Evolutionary conservation across 2,797 vertebrate species (phyloP).

Genomic region (Siniperca obscura): DNA sequence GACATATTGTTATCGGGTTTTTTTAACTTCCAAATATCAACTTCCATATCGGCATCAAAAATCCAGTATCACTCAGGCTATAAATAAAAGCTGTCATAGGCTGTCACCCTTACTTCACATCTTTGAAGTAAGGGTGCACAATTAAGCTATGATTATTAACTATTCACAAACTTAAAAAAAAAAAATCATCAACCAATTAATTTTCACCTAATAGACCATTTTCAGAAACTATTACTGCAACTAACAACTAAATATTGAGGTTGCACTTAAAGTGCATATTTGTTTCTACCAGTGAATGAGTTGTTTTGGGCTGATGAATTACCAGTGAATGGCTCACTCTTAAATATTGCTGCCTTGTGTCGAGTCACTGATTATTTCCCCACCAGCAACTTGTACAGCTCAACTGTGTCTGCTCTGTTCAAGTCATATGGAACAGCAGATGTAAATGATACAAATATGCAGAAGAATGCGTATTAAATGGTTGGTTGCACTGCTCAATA

Average conservation of each 20-base stretch:
- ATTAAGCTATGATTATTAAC: not conserved
- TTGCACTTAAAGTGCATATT: not conserved
- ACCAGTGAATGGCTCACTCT: not conserved
- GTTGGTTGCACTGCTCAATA: not conserved
- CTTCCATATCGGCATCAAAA: not conserved
- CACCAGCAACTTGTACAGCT: slow-evolving; percentile 1
- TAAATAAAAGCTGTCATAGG: not conserved
- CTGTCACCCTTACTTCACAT: not conserved
- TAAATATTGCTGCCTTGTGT: not conserved
- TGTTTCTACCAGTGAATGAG: not conserved
- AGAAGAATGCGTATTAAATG: not conserved
- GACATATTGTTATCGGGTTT: no score
- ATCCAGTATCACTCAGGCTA: not conserved
- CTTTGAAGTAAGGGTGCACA: not conserved
- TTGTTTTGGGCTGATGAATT: not conserved
- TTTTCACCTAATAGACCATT: not conserved
- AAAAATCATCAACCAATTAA: not conserved
- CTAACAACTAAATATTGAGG: not conserved
- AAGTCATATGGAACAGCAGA: not conserved
- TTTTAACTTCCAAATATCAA: not conserved
- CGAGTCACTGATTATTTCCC: slow-evolving; percentile 12
- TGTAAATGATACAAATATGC: not conserved
- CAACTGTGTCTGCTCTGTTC: slow-evolving; percentile 12
- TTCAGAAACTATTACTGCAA: not conserved
- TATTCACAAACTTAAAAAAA: not conserved